Percentiles rank a stretch among this genome's conserved stretches.
Evolutionary conservation across 2,113 vertebrate species (phyloP).

Genomic region (Camelus bactrianus): DNA sequence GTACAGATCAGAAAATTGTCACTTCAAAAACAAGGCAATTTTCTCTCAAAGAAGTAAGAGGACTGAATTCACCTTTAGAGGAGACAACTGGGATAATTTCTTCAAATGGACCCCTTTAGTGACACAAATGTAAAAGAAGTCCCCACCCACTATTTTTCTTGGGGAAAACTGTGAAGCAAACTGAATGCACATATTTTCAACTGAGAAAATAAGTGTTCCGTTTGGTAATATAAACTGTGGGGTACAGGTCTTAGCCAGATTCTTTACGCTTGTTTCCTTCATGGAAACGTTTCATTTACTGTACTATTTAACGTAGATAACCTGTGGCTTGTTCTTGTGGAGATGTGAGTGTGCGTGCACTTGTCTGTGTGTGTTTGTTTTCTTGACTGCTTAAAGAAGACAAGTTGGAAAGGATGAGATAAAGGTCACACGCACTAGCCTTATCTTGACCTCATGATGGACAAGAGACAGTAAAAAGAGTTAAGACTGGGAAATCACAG

Average conservation of each 20-base stretch:
- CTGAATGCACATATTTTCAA: constrained; percentile 54
- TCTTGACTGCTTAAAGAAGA: neutral
- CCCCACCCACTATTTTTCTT: constrained; percentile 47
- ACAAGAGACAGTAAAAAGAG: neutral
- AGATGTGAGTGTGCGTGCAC: neutral
- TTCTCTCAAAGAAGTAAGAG: constrained; percentile 38
- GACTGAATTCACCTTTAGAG: constrained; percentile 38
- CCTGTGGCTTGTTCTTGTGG: neutral
- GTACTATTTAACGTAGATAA: neutral
- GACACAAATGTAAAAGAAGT: constrained; percentile 60
- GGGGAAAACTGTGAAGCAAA: constrained; percentile 51
- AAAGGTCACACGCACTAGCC: neutral
- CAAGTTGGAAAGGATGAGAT: neutral
- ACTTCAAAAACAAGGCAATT: constrained; percentile 55
- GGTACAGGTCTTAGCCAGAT: neutral
- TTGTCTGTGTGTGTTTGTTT: neutral
- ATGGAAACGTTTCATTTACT: neutral
- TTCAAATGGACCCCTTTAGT: neutral
- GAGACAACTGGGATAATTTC: constrained; percentile 14
- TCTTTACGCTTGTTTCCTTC: neutral
- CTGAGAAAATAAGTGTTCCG: constrained; percentile 54
- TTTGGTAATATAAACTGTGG: neutral
- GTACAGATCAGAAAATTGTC: neutral
- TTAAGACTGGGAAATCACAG: neutral
- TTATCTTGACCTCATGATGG: neutral